phyloP scores from a whole-genome alignment of 2,888 invertebrate species.

The Idaea aversata region DNA sequence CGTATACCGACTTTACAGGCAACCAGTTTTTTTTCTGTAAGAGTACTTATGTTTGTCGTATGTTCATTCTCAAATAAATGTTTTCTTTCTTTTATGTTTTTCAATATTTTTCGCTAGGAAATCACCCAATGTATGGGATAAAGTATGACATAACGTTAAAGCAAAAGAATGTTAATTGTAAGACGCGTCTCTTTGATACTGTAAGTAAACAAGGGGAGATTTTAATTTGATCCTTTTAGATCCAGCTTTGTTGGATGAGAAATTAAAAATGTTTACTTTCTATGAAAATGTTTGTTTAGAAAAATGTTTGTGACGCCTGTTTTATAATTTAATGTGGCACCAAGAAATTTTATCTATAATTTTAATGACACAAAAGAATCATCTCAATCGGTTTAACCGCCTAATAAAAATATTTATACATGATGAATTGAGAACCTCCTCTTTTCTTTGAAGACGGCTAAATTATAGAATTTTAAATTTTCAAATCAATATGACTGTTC shows the following conservation, averaged over 20 bases:
- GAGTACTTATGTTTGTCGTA: too few species aligned
- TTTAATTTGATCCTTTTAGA: constrained; percentile 47
- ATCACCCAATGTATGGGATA: constrained; percentile 13
- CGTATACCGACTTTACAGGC: too few species aligned
- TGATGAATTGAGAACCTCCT: too few species aligned
- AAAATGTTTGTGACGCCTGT: constrained; percentile 2
- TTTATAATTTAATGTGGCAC: constrained; percentile 2
- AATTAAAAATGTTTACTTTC: constrained; percentile 1
- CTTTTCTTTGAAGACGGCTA: too few species aligned
- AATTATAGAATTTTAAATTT: too few species aligned
- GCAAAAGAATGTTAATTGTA: constrained; percentile 60
- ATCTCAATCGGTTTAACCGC: too few species aligned
- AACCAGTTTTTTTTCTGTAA: too few species aligned
- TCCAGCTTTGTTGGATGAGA: not conserved
- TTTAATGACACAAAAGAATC: not conserved
- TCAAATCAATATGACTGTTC: too few species aligned
- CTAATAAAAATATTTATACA: too few species aligned
- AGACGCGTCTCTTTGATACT: constrained; percentile 53
- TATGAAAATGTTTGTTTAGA: constrained; percentile 3
- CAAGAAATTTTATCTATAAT: not conserved
- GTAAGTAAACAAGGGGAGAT: constrained; percentile 58
- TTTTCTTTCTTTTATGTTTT: too few species aligned
- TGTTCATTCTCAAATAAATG: too few species aligned
- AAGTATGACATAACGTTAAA: constrained; percentile 49
- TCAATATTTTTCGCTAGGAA: not conserved